phyloP scores from a whole-genome alignment of 2,797 vertebrate species.

The Typhlichthys subterraneus region DNA sequence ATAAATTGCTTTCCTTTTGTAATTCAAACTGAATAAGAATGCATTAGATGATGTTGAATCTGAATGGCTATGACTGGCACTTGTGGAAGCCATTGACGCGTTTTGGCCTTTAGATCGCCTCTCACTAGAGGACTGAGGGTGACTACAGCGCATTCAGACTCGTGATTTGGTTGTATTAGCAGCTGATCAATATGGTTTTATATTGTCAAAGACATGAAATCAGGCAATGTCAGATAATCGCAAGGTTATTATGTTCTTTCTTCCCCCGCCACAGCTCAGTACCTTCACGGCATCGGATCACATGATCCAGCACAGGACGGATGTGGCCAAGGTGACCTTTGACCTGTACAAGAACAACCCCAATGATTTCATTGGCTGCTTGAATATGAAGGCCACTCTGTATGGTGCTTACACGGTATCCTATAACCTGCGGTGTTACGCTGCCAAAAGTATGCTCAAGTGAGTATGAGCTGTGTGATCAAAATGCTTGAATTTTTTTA shows the following conservation, averaged over 20 bases:
- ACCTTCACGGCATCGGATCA: slow-evolving; percentile 56
- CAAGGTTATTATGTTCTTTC: background rate
- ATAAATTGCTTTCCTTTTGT: slow-evolving; percentile 5
- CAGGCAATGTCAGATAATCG: no score
- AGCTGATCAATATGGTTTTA: no score
- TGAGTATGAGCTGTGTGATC: slow-evolving; percentile 65
- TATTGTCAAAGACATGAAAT: no score
- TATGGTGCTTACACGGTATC: slow-evolving; percentile 90
- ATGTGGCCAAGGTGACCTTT: slow-evolving; percentile 88
- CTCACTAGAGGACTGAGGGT: no score
- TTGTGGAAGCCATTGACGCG: no score
- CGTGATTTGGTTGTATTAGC: no score
- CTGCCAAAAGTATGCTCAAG: slow-evolving; percentile 87
- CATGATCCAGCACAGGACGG: slow-evolving; percentile 74
- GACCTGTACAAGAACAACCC: slow-evolving; percentile 93
- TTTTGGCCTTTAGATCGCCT: no score
- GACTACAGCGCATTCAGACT: no score
- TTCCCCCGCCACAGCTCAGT: slow-evolving; percentile 46
- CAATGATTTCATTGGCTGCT: slow-evolving; percentile 87
- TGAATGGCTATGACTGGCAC: no score
- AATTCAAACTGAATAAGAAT: slow-evolving; percentile 25
- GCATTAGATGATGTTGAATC: background rate
- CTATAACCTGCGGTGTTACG: slow-evolving; percentile 87
- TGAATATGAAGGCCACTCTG: slow-evolving; percentile 87
- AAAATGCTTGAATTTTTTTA: no score